Conservation (phyloP, 1,140 invertebrate genomes). For the Aphidius gifuensis region DNA sequence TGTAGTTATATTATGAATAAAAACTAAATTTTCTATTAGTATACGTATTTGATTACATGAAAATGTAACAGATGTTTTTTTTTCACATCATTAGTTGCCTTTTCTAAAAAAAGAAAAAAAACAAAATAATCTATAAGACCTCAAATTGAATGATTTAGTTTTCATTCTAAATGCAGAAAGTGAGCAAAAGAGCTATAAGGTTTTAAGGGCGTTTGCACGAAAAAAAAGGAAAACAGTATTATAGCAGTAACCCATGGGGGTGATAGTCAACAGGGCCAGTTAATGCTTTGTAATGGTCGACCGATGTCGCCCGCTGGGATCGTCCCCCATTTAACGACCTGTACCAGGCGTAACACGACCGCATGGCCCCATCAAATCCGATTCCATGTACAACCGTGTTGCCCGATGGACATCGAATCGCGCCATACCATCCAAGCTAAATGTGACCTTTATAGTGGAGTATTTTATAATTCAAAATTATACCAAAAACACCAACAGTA, state of each 20-base stretch:
- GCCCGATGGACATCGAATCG: slow-evolving; percentile 6
- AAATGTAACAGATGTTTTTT: too few relatives aligned
- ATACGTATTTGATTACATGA: too few relatives aligned
- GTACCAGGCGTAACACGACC: slow-evolving; percentile 30
- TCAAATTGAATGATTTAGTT: too few relatives aligned
- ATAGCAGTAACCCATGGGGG: slow-evolving; percentile 19
- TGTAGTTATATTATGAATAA: too few relatives aligned
- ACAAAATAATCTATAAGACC: too few relatives aligned
- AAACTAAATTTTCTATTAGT: too few relatives aligned
- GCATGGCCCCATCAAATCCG: slow-evolving; percentile 30
- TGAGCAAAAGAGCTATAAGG: not conserved
- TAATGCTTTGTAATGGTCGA: slow-evolving; percentile 32
- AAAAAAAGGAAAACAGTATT: slow-evolving; percentile 19
- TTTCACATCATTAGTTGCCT: too few relatives aligned
- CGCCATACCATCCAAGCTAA: slow-evolving; percentile 8
- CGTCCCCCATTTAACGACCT: slow-evolving; percentile 32
- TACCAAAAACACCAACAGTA: too few relatives aligned
- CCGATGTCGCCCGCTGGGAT: slow-evolving; percentile 22
- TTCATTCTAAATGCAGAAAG: too few relatives aligned
- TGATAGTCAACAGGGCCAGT: slow-evolving; percentile 25
- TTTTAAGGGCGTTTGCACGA: not conserved
- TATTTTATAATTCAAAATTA: not conserved
- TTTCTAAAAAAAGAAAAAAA: too few relatives aligned
- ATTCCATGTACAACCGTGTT: slow-evolving; percentile 24
- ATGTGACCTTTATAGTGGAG: not conserved